Percentiles rank a stretch among this genome's conserved stretches.
These are phyloP conservation scores for Arctia plantaginis DNA, from an alignment of 2,888 invertebrate genomes.

Conservation along the genomic window DNA sequence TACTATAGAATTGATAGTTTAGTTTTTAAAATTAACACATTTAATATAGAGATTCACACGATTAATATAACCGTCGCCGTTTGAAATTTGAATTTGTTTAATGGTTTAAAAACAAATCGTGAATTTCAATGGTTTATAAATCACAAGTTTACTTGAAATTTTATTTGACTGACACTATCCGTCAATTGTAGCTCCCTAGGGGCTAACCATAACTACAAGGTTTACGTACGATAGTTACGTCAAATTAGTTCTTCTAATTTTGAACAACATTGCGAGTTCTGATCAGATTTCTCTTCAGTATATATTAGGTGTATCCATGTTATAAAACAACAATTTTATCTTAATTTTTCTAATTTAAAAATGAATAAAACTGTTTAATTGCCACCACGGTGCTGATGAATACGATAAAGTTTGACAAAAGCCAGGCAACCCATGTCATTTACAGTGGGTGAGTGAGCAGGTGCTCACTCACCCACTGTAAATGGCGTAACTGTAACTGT, in stretches of 20 bases:
- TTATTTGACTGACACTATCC: background rate
- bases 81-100: background rate
- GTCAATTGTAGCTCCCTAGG: background rate
- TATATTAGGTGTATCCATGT: background rate
- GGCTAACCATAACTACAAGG: background rate
- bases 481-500: too few species aligned
- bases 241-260: background rate
- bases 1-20: background rate
- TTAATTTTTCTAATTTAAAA: too few species aligned
- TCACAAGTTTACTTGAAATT: background rate
- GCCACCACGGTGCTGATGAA: background rate
- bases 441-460: background rate
- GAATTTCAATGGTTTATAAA: background rate
- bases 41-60: background rate
- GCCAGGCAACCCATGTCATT: too few species aligned
- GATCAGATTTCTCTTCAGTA: background rate
- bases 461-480: too few species aligned
- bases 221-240: too few species aligned
- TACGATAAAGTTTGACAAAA: background rate
- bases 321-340: too few species aligned
- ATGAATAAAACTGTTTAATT: background rate
- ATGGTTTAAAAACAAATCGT: background rate
- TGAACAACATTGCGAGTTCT: background rate
- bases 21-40: background rate
- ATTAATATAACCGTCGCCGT: background rate